Percentiles rank a stretch among this genome's conserved stretches.
These are phyloP conservation scores for Cybosia mesomella DNA, from an alignment of 2,888 invertebrate species.

Conservation along the genomic window DNA sequence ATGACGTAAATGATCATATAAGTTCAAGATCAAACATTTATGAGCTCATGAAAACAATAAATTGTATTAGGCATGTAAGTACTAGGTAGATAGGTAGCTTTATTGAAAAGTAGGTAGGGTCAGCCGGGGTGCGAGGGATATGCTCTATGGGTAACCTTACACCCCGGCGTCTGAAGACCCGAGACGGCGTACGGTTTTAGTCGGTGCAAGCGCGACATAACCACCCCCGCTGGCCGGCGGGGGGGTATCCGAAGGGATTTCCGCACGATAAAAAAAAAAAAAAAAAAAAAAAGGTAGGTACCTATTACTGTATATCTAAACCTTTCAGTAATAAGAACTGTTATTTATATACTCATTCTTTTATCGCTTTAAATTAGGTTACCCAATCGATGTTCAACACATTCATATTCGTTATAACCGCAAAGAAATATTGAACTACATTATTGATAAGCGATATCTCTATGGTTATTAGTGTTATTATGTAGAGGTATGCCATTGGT, in stretches of 20 bases:
- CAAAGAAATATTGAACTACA: slow-evolving; percentile 33
- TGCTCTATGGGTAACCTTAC: no score
- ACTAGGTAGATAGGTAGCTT: not conserved
- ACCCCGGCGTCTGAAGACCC: no score
- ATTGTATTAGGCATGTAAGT: not conserved
- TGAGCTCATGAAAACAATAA: no score
- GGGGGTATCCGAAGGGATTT: no score
- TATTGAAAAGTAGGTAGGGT: not conserved
- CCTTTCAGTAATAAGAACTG: not conserved
- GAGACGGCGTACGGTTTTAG: no score
- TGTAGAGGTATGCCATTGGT: slow-evolving; percentile 13
- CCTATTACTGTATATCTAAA: slow-evolving; percentile 1
- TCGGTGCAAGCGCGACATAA: no score
- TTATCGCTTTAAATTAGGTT: slow-evolving; percentile 24
- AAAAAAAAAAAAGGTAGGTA: no score
- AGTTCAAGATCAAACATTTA: no score
- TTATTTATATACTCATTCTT: slow-evolving; percentile 7
- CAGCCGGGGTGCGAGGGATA: no score
- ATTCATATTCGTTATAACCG: slow-evolving; percentile 20
- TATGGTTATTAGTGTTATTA: slow-evolving; percentile 29
- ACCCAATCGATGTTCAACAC: slow-evolving; percentile 18
- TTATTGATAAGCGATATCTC: slow-evolving; percentile 54
- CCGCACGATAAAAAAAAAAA: no score
- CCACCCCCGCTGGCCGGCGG: no score
- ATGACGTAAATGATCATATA: no score